Base-by-base conservation (phyloP, 92 coral and sea anemone species). In the Chrysogorgia sp. region DNA sequence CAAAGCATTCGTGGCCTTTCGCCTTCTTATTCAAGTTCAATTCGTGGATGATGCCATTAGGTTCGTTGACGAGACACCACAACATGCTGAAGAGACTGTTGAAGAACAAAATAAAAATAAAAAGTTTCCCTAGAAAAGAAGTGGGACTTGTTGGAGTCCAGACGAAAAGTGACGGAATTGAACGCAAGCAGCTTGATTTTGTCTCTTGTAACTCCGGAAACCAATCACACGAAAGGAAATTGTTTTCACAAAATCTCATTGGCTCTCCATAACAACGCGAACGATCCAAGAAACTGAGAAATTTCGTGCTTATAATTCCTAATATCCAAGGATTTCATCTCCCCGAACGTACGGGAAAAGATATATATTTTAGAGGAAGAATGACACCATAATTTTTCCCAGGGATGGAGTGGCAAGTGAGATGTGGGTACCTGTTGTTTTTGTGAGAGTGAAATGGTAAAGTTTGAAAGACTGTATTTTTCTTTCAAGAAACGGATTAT, bases 31-130 rank as follows among this genome's bases (percentile, higher is more conserved):
- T 84, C 33, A 94, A 84, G 80, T 89, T 84, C 63, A 94, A 85
- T 67, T 94, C 98, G 78, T 94, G 98, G 64, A 94, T 94, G 22
- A 94, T 91, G 23, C 98, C 98, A 77, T 90, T 92, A 17, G 98
- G 98, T 72, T 94, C 98, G 43, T 93, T 86, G 59, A 94, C 78
- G 37, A 94, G 87, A 80, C 98, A 94, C 98, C 98, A 94, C 92
- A 94, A 87, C 68, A 72, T 67, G 55, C 26, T 48, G 26, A 40
- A 58, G 19, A 1, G 20, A 63, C 7, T 59, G 45, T 32, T 25
- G 48, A 68, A 68, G 20, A 26, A 20, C 22, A 25, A 41, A n/a
- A 68, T 21, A 1, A 7, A 40, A 33, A 12, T 6, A 32, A 41
- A 68, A n/a, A 41, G 24, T 28, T 28, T 26, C 40, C 49, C 20